These are phyloP conservation scores for Apeira syringaria DNA, from an alignment of 2,888 invertebrate genomes.

Conservation along the genomic window DNA sequence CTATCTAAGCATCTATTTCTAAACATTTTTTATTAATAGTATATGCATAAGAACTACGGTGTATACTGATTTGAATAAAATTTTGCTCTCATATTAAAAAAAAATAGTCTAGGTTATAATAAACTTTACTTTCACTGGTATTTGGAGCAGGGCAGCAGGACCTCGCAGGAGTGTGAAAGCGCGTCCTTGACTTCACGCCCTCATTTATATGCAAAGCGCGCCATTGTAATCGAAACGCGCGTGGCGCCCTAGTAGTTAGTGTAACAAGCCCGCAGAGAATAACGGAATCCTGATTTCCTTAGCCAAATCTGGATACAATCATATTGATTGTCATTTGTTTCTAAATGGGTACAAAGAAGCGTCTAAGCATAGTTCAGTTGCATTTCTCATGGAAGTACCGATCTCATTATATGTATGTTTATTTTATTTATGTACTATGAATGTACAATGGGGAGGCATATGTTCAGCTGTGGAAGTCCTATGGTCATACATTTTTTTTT, in stretches of 20 bases:
- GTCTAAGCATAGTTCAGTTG: not conserved
- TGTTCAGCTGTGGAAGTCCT: too few species aligned
- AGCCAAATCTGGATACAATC: slow-evolving; percentile 16
- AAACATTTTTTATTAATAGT: too few species aligned
- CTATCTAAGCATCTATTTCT: too few species aligned
- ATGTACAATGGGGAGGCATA: too few species aligned
- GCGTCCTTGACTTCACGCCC: slow-evolving; percentile 28
- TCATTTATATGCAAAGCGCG: slow-evolving; percentile 14
- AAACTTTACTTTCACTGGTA: slow-evolving; percentile 32
- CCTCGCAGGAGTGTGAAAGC: slow-evolving; percentile 19
- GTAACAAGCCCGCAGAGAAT: slow-evolving; percentile 22
- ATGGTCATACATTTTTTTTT: too few species aligned
- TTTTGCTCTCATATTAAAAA: not conserved
- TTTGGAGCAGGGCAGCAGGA: slow-evolving; percentile 24
- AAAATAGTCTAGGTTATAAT: not conserved
- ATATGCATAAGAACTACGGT: too few species aligned
- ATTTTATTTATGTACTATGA: too few species aligned
- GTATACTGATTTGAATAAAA: too few species aligned
- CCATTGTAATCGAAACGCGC: slow-evolving; percentile 48
- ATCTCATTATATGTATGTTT: too few species aligned
- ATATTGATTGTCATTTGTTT: slow-evolving; percentile 15
- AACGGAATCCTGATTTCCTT: slow-evolving; percentile 19
- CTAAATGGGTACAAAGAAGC: slow-evolving; percentile 7
- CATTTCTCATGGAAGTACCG: not conserved
- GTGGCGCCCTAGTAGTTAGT: slow-evolving; percentile 34